Evolutionary conservation across 2,888 invertebrate species (phyloP).

Genomic region (Adelphocoris suturalis): DNA sequence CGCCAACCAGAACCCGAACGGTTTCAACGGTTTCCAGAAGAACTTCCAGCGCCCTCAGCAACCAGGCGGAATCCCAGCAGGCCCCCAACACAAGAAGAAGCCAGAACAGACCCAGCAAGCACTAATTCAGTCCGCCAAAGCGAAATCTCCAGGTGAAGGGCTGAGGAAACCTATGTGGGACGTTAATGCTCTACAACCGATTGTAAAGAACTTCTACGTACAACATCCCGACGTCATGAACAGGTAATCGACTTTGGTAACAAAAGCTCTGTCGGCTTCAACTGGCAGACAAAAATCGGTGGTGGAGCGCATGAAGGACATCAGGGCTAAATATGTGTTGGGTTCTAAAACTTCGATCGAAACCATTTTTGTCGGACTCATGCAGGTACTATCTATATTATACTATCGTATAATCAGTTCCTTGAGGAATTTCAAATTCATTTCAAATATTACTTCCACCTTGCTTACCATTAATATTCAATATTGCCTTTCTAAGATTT

Average conservation of each 20-base stretch:
- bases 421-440: too few species aligned
- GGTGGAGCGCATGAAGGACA: constrained; percentile 10
- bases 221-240: constrained; percentile 87
- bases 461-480: too few species aligned
- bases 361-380: background rate
- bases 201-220: constrained; percentile 94
- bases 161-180: constrained; percentile 93
- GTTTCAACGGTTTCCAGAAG: constrained; percentile 48
- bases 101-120: constrained; percentile 56
- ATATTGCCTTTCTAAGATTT: too few species aligned
- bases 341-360: background rate
- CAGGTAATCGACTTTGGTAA: constrained; percentile 79
- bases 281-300: background rate
- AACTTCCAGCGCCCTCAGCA: constrained; percentile 36
- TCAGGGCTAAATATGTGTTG: background rate
- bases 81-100: constrained; percentile 21
- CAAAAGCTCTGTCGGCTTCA: constrained; percentile 16
- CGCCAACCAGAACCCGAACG: background rate
- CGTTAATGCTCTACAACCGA: constrained; percentile 85
- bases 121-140: constrained; percentile 52
- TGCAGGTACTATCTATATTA: too few species aligned
- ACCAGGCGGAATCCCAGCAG: background rate
- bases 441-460: too few species aligned
- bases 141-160: constrained; percentile 83
- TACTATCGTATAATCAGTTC: too few species aligned